A percentile compares a stretch with the other conserved stretches of the same genome.
Evolutionary conservation across 2,888 invertebrate species (phyloP).

Genomic region (Helicoverpa assulta): DNA sequence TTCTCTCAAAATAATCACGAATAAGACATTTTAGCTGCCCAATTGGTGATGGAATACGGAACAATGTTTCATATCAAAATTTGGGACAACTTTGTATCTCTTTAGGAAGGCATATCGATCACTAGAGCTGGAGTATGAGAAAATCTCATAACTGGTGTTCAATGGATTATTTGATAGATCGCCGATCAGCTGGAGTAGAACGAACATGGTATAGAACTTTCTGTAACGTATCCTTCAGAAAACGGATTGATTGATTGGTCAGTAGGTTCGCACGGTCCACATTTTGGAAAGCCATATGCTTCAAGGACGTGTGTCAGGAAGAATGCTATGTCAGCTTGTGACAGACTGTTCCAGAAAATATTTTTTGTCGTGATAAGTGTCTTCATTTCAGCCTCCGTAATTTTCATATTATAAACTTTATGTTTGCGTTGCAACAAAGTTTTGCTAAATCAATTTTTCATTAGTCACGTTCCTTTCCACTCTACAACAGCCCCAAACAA

Average conservation of each 20-base stretch:
- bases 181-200: constrained; percentile 44
- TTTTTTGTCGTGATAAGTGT: not conserved
- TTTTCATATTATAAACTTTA: not conserved
- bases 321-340: no score
- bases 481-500: not conserved
- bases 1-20: constrained; percentile 14
- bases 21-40: constrained; percentile 67
- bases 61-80: constrained; percentile 75
- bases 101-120: constrained; percentile 71
- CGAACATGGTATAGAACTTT: constrained; percentile 37
- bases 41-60: constrained; percentile 68
- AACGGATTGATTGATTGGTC: constrained; percentile 60
- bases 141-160: constrained; percentile 64
- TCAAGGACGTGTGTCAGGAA: not conserved
- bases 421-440: not conserved
- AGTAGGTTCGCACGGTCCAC: not conserved
- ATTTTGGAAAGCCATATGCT: not conserved
- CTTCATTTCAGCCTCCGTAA: not conserved
- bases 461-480: not conserved
- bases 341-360: not conserved
- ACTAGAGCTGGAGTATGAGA: constrained; percentile 61
- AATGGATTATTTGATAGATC: constrained; percentile 69
- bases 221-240: constrained; percentile 32
- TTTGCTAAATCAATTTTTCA: not conserved
- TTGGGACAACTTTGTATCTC: constrained; percentile 72